phyloP scores from a whole-genome alignment of 1,140 invertebrate species.

The Pteromalus puparum region DNA sequence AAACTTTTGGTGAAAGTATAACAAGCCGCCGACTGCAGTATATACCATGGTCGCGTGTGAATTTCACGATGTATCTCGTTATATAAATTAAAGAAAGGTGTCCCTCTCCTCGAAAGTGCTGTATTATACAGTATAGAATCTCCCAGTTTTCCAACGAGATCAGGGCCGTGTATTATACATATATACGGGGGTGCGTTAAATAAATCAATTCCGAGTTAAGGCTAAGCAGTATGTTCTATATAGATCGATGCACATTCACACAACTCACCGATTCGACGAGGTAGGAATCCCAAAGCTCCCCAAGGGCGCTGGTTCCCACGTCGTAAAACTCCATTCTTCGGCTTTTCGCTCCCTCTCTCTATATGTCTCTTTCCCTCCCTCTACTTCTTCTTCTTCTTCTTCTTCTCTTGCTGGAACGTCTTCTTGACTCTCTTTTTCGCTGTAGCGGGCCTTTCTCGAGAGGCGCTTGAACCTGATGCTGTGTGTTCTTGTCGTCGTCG shows the following conservation, averaged over 20 bases:
- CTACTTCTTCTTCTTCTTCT: conserved; percentile 23
- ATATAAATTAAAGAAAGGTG: no score
- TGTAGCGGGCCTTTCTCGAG: conserved; percentile 8
- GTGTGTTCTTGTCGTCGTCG: neutral
- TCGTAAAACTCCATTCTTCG: conserved; percentile 81
- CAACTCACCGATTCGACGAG: conserved; percentile 82
- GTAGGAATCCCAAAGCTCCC: conserved; percentile 86
- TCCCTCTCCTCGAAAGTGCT: no score
- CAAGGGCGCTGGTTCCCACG: conserved; percentile 81
- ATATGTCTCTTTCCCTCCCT: conserved; percentile 21
- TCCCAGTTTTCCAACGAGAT: no score
- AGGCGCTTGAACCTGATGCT: neutral
- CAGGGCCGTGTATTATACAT: no score
- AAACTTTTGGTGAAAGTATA: neutral
- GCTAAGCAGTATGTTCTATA: no score
- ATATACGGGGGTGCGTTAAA: no score
- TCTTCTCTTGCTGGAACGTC: conserved; percentile 17
- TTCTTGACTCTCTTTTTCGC: conserved; percentile 3
- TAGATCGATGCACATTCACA: neutral
- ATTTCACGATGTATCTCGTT: no score
- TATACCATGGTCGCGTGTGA: neutral
- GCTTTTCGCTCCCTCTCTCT: neutral
- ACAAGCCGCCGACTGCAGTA: neutral
- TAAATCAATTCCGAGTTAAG: no score
- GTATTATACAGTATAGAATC: no score